Evolutionary conservation across 2,888 invertebrate genomes (phyloP).

Genomic region (Zaprionus obscuricornis): DNA sequence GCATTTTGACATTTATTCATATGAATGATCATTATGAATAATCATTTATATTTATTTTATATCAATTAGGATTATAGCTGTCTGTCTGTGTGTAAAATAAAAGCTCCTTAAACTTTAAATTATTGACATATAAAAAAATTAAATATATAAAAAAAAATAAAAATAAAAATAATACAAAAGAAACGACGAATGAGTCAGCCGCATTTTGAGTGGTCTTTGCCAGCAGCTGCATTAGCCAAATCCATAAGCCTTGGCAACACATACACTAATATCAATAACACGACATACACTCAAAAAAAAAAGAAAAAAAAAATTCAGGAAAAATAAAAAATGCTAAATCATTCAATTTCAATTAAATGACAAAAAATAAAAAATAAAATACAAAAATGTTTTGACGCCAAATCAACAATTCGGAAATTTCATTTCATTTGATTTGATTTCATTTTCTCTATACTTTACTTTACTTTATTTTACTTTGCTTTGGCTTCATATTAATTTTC

Average conservation of each 20-base stretch:
- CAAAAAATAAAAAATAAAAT: slow-evolving; percentile 55
- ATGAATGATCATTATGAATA: not conserved
- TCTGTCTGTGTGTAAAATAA: too few species aligned
- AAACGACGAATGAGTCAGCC: slow-evolving; percentile 48
- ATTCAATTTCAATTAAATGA: slow-evolving; percentile 76
- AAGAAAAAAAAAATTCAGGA: slow-evolving; percentile 20
- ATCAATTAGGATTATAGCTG: too few species aligned
- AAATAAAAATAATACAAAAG: not conserved
- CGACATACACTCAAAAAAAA: not conserved
- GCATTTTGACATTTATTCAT: too few species aligned
- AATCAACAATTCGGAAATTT: slow-evolving; percentile 67
- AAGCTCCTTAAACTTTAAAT: too few species aligned
- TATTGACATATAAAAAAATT: too few species aligned
- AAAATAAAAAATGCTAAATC: slow-evolving; percentile 68
- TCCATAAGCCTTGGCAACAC: slow-evolving; percentile 45
- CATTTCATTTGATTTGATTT: slow-evolving; percentile 46
- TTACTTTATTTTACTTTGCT: too few species aligned
- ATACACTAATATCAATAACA: slow-evolving; percentile 16
- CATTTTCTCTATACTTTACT: too few species aligned
- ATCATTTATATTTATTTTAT: not conserved
- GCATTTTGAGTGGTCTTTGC: too few species aligned
- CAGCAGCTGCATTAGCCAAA: slow-evolving; percentile 43
- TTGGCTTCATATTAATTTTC: slow-evolving; percentile 57
- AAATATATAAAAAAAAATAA: not conserved
- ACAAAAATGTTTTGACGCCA: slow-evolving; percentile 74